Conservation (phyloP, 2,797 vertebrate genomes). For the Lithobates pipiens region DNA sequence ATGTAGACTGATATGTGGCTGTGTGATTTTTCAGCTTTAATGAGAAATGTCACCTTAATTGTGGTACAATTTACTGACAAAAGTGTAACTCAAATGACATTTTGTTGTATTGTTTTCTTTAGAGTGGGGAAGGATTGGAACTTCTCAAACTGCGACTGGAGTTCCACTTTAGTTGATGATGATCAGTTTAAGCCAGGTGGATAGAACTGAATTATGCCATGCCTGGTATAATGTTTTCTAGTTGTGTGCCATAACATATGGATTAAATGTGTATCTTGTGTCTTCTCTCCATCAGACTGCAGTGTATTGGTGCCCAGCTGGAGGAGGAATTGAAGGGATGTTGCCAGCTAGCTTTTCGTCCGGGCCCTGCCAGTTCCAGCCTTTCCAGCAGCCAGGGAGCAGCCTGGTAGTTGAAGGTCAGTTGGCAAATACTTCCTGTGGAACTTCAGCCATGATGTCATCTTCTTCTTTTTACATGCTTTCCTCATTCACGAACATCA, state of each 20-base stretch:
- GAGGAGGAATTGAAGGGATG: constrained; percentile 66
- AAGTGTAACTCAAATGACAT: too few species aligned
- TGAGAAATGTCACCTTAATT: too few species aligned
- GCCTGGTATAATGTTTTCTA: not conserved
- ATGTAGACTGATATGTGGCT: too few species aligned
- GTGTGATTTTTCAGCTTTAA: too few species aligned
- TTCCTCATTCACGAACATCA: not conserved
- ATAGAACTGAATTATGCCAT: not conserved
- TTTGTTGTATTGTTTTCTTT: too few species aligned
- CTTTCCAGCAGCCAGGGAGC: constrained; percentile 65
- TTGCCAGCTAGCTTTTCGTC: constrained; percentile 62
- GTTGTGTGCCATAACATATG: not conserved
- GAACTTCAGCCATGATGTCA: constrained; percentile 41
- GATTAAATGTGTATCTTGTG: not conserved
- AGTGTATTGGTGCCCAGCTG: constrained; percentile 63
- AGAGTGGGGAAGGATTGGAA: too few species aligned
- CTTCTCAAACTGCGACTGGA: too few species aligned
- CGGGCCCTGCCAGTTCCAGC: constrained; percentile 60
- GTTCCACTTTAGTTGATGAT: not conserved
- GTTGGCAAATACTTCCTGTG: constrained; percentile 62
- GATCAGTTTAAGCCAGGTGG: not conserved
- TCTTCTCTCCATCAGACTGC: constrained; percentile 59
- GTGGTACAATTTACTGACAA: too few species aligned
- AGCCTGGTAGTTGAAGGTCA: constrained; percentile 72
- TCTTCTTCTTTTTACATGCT: constrained; percentile 16